These are phyloP conservation scores for Tetragonula clypearis DNA, from an alignment of 1,140 invertebrate species.

Conservation along the genomic window DNA sequence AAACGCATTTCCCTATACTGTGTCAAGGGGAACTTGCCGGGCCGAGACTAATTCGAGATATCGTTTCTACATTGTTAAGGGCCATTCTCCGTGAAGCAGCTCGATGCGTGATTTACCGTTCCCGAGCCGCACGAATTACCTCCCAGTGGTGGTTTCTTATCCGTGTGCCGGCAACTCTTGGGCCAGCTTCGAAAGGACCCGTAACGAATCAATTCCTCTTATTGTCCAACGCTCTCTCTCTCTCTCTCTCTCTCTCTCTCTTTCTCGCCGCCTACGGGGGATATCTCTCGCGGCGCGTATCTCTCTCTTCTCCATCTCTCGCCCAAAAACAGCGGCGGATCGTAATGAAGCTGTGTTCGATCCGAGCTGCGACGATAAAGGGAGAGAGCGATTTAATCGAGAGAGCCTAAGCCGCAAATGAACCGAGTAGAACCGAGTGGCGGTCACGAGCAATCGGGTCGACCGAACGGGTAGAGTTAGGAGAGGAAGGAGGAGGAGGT, in stretches of 20 bases:
- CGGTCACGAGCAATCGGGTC: background rate
- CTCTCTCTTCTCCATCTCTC: background rate
- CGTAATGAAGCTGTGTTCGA: conserved; percentile 38
- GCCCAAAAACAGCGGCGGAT: conserved; percentile 26
- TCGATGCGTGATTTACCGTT: conserved; percentile 58
- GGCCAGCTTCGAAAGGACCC: conserved; percentile 20
- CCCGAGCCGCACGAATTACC: conserved; percentile 41
- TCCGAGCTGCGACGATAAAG: background rate
- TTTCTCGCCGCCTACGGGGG: background rate
- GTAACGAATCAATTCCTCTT: conserved; percentile 48
- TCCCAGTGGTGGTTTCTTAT: conserved; percentile 3
- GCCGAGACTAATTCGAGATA: conserved; percentile 64
- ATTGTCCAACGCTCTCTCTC: conserved; percentile 23
- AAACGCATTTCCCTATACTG: conserved; percentile 53
- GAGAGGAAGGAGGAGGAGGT: too few species aligned
- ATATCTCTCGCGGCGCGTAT: too few species aligned
- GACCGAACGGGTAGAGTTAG: background rate
- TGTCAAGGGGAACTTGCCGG: conserved; percentile 28
- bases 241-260: too few species aligned
- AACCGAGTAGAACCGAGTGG: conserved; percentile 38
- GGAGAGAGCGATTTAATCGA: conserved; percentile 33
- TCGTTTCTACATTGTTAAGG: conserved; percentile 66
- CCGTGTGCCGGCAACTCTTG: conserved; percentile 1
- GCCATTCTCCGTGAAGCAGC: conserved; percentile 53
- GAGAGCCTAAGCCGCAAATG: conserved; percentile 46